Percentiles rank a stretch among this genome's conserved stretches.
phyloP scores from a whole-genome alignment of 2,113 vertebrate genomes.

The Progne subis region DNA sequence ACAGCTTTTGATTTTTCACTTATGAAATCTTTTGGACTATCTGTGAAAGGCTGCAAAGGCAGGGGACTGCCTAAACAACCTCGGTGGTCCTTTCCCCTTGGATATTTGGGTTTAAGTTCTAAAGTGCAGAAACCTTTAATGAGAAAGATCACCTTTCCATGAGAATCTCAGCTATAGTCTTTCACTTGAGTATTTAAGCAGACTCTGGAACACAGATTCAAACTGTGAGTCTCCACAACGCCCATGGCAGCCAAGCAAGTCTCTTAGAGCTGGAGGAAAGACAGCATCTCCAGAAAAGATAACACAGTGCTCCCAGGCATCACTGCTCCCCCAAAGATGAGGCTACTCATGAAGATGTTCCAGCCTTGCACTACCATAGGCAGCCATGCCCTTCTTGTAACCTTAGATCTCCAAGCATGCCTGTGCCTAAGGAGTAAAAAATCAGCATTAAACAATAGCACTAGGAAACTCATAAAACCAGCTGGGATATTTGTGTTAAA shows the following conservation, averaged over 20 bases:
- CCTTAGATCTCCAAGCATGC: neutral
- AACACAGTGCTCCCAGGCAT: neutral
- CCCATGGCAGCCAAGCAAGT: neutral
- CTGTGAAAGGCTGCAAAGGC: neutral
- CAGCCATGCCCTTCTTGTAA: neutral
- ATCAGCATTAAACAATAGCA: neutral
- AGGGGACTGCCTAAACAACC: neutral
- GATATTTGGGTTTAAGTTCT: neutral
- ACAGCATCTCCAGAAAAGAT: neutral
- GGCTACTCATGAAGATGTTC: neutral
- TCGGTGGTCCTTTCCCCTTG: neutral
- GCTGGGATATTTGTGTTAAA: neutral
- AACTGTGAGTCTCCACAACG: neutral
- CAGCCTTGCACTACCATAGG: neutral
- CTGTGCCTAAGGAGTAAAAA: neutral
- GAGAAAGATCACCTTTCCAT: neutral
- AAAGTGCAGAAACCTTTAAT: neutral
- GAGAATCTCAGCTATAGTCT: neutral
- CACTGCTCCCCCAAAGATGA: neutral
- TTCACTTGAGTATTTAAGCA: neutral
- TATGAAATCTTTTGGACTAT: neutral
- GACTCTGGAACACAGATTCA: neutral
- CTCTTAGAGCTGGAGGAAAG: neutral
- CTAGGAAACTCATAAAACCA: neutral
- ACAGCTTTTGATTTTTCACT: neutral